phyloP scores from a whole-genome alignment of 2,797 vertebrate species.

The Tangara arthus region DNA sequence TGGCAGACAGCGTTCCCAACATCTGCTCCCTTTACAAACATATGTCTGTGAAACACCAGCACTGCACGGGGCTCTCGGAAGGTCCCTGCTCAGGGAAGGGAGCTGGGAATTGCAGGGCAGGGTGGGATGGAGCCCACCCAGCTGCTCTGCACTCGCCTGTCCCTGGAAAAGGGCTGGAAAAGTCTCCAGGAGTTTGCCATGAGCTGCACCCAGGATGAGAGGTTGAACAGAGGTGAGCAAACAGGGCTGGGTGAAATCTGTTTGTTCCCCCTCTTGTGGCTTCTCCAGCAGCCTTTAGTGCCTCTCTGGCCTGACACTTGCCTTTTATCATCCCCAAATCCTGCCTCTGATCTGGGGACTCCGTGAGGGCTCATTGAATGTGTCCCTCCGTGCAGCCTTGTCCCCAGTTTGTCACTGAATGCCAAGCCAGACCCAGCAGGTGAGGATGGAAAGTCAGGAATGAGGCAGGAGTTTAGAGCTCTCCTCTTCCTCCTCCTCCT shows the following conservation, averaged over 20 bases:
- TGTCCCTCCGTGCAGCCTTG: not conserved
- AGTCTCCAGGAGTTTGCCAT: not conserved
- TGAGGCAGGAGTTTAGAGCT: not conserved
- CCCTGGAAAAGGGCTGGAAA: not conserved
- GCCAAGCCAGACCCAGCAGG: not conserved
- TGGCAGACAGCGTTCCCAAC: not conserved
- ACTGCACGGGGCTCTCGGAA: not conserved
- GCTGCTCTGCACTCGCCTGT: accelerated
- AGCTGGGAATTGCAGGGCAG: accelerated
- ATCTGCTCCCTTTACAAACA: constrained; percentile 56
- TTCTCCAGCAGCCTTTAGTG: not conserved
- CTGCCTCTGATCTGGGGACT: not conserved
- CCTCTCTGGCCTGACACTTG: not conserved
- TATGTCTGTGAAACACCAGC: not conserved
- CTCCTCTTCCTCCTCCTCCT: not conserved
- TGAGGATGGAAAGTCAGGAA: not conserved
- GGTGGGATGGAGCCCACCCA: not conserved
- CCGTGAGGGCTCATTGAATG: not conserved
- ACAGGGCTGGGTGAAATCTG: not conserved
- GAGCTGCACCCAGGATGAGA: not conserved
- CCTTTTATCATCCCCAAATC: not conserved
- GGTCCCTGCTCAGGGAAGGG: not conserved
- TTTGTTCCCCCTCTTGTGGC: not conserved
- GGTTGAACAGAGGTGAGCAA: not conserved
- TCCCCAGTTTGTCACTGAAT: accelerated